Conservation (phyloP, 2,113 vertebrate genomes). For the Apteryx mantelli region DNA sequence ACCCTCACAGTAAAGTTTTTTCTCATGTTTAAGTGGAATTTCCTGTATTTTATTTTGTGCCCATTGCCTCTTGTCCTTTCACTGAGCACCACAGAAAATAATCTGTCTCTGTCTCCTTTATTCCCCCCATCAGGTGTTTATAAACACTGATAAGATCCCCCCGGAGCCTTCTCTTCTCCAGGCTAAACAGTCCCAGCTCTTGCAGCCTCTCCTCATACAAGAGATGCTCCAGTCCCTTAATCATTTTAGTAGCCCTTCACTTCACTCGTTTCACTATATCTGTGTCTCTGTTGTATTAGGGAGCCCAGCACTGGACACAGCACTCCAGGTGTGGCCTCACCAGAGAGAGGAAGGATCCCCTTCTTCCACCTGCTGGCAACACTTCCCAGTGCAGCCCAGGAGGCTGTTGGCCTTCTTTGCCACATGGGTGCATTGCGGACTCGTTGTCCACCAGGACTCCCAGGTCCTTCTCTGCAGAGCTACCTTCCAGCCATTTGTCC, state of each 20-base stretch:
- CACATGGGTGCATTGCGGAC: neutral
- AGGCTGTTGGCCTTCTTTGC: neutral
- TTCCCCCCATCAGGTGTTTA: neutral
- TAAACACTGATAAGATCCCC: neutral
- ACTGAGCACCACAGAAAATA: neutral
- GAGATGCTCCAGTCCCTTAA: neutral
- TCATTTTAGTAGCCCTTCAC: neutral
- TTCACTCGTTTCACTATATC: neutral
- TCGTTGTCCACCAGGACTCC: neutral
- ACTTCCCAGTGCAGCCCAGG: neutral
- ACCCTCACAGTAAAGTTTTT: neutral
- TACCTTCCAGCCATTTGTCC: neutral
- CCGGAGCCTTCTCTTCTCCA: neutral
- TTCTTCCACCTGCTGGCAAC: neutral
- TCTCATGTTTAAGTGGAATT: neutral
- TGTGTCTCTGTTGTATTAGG: accelerated
- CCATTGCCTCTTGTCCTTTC: neutral
- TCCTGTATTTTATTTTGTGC: neutral
- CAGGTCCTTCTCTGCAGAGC: neutral
- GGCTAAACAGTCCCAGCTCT: neutral
- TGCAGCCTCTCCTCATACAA: neutral
- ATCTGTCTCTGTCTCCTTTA: neutral
- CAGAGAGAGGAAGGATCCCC: neutral
- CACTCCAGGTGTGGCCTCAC: neutral
- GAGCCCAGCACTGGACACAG: neutral